Percentiles rank a stretch among this genome's conserved stretches.
Conservation (phyloP, 2,888 invertebrate species). For the Tetanocera ferruginea region DNA sequence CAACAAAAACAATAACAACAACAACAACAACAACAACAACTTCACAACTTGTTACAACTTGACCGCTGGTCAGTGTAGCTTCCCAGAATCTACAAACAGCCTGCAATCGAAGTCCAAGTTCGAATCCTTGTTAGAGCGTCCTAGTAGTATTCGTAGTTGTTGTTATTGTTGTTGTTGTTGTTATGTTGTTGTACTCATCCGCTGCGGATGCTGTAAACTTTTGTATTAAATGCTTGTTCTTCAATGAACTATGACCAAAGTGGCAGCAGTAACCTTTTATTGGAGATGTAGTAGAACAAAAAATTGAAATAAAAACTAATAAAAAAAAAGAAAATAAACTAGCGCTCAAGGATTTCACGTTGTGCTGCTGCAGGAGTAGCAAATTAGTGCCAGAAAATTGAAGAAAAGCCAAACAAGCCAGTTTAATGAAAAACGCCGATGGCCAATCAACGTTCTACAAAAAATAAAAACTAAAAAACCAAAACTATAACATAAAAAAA, state of each 20-base stretch:
- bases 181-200: background rate
- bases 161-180: background rate
- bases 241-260: constrained; percentile 7
- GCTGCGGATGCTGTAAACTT: constrained; percentile 2
- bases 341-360: background rate
- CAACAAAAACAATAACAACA: background rate
- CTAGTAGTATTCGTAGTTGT: background rate
- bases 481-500: no score
- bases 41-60: constrained; percentile 15
- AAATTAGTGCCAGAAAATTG: background rate
- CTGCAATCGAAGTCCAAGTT: background rate
- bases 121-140: background rate
- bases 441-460: background rate
- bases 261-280: background rate
- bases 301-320: background rate
- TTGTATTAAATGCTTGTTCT: constrained; percentile 11
- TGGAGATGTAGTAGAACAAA: no score
- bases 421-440: background rate
- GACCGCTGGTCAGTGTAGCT: constrained; percentile 5
- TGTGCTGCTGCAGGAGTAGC: background rate
- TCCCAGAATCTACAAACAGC: background rate
- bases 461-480: background rate
- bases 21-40: background rate
- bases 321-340: background rate
- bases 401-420: background rate